phyloP scores from a whole-genome alignment of 2,113 vertebrate genomes.

The Chionomys nivalis region DNA sequence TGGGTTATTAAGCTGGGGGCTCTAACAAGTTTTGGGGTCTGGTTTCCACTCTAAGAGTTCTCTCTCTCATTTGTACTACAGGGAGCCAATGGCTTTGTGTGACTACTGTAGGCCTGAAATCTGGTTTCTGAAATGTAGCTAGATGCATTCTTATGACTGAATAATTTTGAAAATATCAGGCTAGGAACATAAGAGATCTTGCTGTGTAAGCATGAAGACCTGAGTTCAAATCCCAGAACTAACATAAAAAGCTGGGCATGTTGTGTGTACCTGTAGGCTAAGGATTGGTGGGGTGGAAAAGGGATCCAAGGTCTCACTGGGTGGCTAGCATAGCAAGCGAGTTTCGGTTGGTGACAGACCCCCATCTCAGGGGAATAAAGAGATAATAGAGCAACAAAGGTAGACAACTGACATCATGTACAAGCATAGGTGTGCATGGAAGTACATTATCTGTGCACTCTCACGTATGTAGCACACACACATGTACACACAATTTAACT shows the following conservation, averaged over 20 bases:
- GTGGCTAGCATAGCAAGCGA: too few species aligned
- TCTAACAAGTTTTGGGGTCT: neutral
- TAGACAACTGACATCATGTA: neutral
- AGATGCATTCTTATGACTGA: neutral
- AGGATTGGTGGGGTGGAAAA: neutral
- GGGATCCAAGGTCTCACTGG: neutral
- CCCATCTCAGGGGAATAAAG: too few species aligned
- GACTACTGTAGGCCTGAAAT: neutral
- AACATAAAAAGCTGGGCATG: neutral
- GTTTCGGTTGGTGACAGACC: neutral
- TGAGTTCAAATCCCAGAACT: neutral
- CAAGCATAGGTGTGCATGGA: neutral
- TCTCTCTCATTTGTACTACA: neutral
- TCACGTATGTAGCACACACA: neutral
- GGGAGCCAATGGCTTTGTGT: neutral
- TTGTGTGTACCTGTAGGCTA: too few species aligned
- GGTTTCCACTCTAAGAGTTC: constrained; percentile 22
- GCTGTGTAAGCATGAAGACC: neutral
- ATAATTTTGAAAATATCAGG: neutral
- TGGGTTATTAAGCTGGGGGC: neutral
- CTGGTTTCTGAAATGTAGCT: neutral
- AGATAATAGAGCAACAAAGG: neutral
- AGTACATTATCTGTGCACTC: too few species aligned
- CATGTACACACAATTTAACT: neutral
- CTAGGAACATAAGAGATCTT: neutral